These are phyloP conservation scores for Oncorhynchus tshawytscha DNA, from an alignment of 2,113 vertebrate genomes.

Conservation along the genomic window DNA sequence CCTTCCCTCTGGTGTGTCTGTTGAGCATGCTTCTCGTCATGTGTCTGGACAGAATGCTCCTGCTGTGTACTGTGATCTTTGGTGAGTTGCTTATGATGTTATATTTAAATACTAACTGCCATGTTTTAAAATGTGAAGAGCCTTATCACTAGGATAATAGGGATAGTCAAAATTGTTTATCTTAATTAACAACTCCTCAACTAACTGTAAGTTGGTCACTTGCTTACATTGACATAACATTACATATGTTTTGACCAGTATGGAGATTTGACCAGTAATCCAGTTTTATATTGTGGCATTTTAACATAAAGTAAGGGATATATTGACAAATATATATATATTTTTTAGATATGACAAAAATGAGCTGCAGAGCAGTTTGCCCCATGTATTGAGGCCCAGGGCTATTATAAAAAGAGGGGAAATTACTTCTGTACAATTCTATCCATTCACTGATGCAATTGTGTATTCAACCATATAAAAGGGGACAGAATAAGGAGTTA, in stretches of 20 bases:
- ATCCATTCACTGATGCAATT: background rate
- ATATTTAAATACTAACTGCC: background rate
- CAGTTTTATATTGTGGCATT: too few relatives aligned
- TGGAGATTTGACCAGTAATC: too few relatives aligned
- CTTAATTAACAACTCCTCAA: too few relatives aligned
- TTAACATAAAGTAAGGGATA: too few relatives aligned
- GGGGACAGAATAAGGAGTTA: background rate
- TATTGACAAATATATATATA: background rate
- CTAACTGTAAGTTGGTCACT: too few relatives aligned
- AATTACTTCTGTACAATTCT: background rate
- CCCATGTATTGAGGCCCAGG: background rate
- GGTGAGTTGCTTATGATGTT: slow-evolving; percentile 51
- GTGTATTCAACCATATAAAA: background rate
- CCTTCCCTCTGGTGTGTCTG: slow-evolving; percentile 29
- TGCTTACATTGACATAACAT: too few relatives aligned
- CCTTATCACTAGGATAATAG: too few relatives aligned
- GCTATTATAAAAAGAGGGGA: background rate
- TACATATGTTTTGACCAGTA: too few relatives aligned
- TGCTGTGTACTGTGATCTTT: slow-evolving; percentile 41
- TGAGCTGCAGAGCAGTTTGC: background rate
- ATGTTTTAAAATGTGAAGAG: too few relatives aligned
- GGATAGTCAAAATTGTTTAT: too few relatives aligned
- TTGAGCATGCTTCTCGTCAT: slow-evolving; percentile 53
- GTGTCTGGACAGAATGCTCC: slow-evolving; percentile 39
- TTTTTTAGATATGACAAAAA: background rate